These are phyloP conservation scores for Panzeria rudis DNA, from an alignment of 2,888 invertebrate genomes.

Conservation along the genomic window DNA sequence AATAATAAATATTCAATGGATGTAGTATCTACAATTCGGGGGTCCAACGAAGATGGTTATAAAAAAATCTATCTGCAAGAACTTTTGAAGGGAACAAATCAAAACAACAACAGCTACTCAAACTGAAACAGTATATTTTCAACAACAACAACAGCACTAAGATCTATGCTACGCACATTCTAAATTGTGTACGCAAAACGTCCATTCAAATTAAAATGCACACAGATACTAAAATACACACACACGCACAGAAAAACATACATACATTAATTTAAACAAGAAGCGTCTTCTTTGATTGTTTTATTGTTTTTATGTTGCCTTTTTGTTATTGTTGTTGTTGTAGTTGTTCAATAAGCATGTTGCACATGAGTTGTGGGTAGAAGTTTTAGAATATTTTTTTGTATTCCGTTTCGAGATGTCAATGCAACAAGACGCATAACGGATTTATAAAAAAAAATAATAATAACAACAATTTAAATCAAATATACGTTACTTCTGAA, in stretches of 20 bases:
- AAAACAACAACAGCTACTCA: conserved; percentile 75
- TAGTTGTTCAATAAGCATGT: conserved; percentile 63
- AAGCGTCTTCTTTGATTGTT: conserved; percentile 64
- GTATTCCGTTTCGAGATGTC: conserved; percentile 83
- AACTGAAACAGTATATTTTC: conserved; percentile 48
- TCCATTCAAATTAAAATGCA: conserved; percentile 46
- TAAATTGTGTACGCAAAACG: conserved; percentile 51
- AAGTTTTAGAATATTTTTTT: conserved; percentile 79
- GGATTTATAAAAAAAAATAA: conserved; percentile 60
- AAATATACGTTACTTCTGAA: conserved; percentile 46
- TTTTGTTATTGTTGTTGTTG: conserved; percentile 53
- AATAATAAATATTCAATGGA: conserved; percentile 11
- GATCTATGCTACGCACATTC: conserved; percentile 37
- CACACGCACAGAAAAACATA: conserved; percentile 15
- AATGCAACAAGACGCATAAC: conserved; percentile 82
- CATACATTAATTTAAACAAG: conserved; percentile 33
- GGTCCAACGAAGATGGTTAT: conserved; percentile 42
- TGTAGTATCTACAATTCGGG: background rate
- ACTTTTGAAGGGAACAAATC: conserved; percentile 65
- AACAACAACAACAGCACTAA: conserved; percentile 31
- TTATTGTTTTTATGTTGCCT: conserved; percentile 58
- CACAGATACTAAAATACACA: conserved; percentile 21
- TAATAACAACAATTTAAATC: background rate
- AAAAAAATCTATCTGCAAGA: conserved; percentile 39
- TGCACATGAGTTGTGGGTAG: conserved; percentile 74